phyloP scores from a whole-genome alignment of 2,888 invertebrate species.

The Leucophora obtusa region DNA sequence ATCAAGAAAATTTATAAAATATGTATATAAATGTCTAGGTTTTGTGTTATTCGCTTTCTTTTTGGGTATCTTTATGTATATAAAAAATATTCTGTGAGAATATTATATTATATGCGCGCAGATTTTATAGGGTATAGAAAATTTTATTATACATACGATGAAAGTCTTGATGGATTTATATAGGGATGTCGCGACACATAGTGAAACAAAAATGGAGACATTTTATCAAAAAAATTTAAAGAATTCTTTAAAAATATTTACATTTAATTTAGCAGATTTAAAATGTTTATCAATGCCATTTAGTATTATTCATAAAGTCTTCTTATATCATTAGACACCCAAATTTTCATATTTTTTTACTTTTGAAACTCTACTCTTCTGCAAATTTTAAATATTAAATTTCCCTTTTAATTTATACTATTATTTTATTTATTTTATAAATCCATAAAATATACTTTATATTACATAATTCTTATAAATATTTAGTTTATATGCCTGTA shows the following conservation, averaged over 20 bases:
- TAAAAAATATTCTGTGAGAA: background rate
- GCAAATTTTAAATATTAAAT: no score
- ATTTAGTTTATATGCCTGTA: background rate
- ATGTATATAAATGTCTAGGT: conserved; percentile 47
- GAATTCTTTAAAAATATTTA: no score
- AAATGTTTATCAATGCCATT: no score
- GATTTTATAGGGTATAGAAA: conserved; percentile 15
- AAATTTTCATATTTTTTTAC: no score
- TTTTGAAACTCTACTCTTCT: background rate
- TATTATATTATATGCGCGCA: conserved; percentile 7
- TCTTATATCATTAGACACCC: no score
- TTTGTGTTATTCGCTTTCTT: conserved; percentile 21
- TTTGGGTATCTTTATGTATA: conserved; percentile 9
- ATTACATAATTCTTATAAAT: conserved; percentile 17
- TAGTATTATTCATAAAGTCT: no score
- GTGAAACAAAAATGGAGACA: background rate
- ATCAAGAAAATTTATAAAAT: conserved; percentile 49
- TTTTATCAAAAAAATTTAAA: no score
- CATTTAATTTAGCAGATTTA: no score
- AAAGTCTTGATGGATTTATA: conserved; percentile 35
- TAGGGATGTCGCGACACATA: conserved; percentile 38
- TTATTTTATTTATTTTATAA: conserved; percentile 16
- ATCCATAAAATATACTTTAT: conserved; percentile 35
- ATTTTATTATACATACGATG: conserved; percentile 3
- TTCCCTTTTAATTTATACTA: background rate